Percentiles rank a stretch among this genome's conserved stretches.
Evolutionary conservation across 2,113 vertebrate species (phyloP).

Genomic region (Oncorhynchus clarkii): DNA sequence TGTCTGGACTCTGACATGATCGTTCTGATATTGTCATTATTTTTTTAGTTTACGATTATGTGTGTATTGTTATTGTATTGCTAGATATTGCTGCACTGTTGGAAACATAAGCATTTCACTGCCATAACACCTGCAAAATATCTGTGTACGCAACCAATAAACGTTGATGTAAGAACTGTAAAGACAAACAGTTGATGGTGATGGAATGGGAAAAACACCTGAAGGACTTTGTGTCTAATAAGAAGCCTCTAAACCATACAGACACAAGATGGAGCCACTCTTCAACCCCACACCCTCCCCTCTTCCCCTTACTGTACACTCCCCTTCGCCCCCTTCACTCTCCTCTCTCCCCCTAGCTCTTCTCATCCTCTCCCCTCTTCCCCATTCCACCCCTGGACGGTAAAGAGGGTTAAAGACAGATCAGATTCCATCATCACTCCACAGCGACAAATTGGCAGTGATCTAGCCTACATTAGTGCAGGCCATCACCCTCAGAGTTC

Average conservation of each 20-base stretch:
- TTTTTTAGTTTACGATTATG: too few species aligned
- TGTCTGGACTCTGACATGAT: too few species aligned
- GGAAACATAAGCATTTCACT: too few species aligned
- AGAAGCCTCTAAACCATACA: slow-evolving; percentile 3
- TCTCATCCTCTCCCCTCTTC: not conserved
- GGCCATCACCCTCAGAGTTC: slow-evolving; percentile 27
- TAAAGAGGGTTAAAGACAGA: slow-evolving; percentile 16
- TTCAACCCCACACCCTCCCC: not conserved
- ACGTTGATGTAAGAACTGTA: too few species aligned
- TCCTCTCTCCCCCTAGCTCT: not conserved
- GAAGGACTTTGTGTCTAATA: slow-evolving; percentile 1
- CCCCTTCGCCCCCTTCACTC: not conserved
- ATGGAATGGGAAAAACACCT: too few species aligned
- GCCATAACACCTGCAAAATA: too few species aligned
- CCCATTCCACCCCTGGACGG: not conserved
- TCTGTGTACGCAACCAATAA: too few species aligned
- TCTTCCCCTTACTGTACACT: not conserved
- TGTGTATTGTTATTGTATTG: too few species aligned
- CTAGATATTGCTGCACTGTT: too few species aligned
- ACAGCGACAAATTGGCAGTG: slow-evolving; percentile 38
- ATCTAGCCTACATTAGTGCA: slow-evolving; percentile 17
- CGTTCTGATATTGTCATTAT: too few species aligned
- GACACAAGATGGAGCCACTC: slow-evolving; percentile 15
- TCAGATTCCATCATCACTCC: slow-evolving; percentile 35
- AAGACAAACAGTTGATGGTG: too few species aligned